Evolutionary conservation across 2,797 vertebrate species (phyloP).

Genomic region (Pteronotus mesoamericanus): DNA sequence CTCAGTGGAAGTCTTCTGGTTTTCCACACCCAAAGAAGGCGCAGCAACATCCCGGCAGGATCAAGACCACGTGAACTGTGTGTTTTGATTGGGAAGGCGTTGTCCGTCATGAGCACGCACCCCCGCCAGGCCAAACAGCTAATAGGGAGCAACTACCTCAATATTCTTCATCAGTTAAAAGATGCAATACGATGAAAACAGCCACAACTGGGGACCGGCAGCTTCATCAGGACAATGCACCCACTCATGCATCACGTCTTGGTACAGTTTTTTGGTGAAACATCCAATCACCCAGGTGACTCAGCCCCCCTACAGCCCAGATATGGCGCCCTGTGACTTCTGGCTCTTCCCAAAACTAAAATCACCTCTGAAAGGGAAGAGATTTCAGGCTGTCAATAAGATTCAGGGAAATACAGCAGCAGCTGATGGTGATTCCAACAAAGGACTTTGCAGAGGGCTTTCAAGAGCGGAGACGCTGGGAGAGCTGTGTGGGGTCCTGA

Average conservation of each 20-base stretch:
- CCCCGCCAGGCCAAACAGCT: neutral
- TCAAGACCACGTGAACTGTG: neutral
- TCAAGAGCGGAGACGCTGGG: neutral
- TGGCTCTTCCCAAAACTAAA: neutral
- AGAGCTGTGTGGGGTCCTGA: neutral
- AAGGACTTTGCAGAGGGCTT: neutral
- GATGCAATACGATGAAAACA: neutral
- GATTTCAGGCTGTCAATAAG: neutral
- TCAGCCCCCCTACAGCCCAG: neutral
- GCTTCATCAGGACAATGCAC: neutral
- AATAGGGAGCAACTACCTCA: neutral
- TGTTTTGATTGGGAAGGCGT: neutral
- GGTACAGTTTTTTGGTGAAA: neutral
- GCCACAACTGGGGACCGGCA: neutral
- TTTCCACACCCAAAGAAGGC: neutral
- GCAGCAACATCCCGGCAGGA: neutral
- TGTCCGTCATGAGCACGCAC: neutral
- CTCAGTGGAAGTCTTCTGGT: neutral
- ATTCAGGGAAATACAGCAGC: neutral
- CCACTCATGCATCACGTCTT: neutral
- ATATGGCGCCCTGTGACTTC: neutral
- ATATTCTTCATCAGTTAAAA: neutral
- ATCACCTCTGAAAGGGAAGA: neutral
- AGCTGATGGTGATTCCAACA: neutral
- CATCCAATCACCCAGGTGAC: neutral